Base-by-base conservation (phyloP, 2,888 invertebrate genomes). In the Diaprepes abbreviatus region DNA sequence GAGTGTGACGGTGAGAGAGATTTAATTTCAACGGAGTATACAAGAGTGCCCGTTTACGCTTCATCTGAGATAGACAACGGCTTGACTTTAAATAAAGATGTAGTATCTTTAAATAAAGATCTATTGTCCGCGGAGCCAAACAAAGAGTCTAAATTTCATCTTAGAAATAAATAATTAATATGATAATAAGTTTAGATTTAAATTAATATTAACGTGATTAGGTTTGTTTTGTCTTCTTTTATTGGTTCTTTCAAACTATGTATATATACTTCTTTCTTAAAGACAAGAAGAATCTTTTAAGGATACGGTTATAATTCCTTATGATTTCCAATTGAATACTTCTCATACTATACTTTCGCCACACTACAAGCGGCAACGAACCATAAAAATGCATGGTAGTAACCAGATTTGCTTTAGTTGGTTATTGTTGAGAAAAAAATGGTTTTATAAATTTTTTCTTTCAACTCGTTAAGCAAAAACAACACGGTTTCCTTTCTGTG, bases 151-250 rank as follows among this genome's bases (percentile, higher is more conserved):
- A 16, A 60, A 33, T 45, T 45, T 19, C 33, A 7, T 45, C 28
- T 17, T 19, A 17, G 33, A 48, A 62, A 50, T 50, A 36, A 35
- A 50, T 62, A 50, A 62, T 62, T 62, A 62, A 62, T 62, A 62
- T 62, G 62, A 31, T 62, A 62, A 62, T 62, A 36, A 36, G 38
- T 16, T 62, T 24, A 62, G 50, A 62, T 48, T 35, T 36, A 50
- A 12, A 38, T 28, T 40, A 6, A 21, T 24, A 40, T 57, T 57
- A 35, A 38, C 40, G n/a, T 14, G 57, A 57, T 57, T 38, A 40
- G 40, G 24, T 57, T 14, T 57, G 21, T 24, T 45, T 24, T 45
- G 24, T 17, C 40, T 24, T 5, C 12, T 45, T 45, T 24, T 45
- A 24, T 5, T 12, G 6, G 24, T 45, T 24, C 12, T 24, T 43